phyloP scores from a whole-genome alignment of 2,888 invertebrate genomes.

The Perizoma affinitatum region DNA sequence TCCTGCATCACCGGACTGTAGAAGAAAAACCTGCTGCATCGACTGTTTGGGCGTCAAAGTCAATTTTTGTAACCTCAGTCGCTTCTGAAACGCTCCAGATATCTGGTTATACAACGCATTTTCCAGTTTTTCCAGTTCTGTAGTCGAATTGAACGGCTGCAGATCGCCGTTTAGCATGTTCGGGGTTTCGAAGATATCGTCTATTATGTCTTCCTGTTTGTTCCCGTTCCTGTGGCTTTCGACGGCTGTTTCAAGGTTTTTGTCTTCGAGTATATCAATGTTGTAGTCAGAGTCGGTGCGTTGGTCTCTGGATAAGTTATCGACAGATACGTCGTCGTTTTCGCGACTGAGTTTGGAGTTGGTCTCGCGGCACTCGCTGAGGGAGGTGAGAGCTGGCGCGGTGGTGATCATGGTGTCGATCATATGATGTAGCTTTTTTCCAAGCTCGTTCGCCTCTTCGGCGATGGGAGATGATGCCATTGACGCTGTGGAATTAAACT shows the following conservation, averaged over 20 bases:
- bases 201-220: conserved; percentile 2
- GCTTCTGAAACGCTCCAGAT: conserved; percentile 61
- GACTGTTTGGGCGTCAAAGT: conserved; percentile 67
- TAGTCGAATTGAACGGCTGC: conserved; percentile 41
- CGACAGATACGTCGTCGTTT: conserved; percentile 6
- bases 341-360: conserved; percentile 34
- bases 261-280: conserved; percentile 57
- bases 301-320: conserved; percentile 3
- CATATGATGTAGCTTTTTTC: conserved; percentile 57
- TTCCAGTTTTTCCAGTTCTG: conserved; percentile 55
- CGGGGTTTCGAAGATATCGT: neutral
- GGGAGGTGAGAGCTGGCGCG: conserved; percentile 42
- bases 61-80: conserved; percentile 60
- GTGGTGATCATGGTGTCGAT: conserved; percentile 52
- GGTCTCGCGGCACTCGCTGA: conserved; percentile 50
- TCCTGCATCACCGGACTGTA: conserved; percentile 65
- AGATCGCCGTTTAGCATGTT: conserved; percentile 22
- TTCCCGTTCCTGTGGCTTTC: conserved; percentile 27
- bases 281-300: conserved; percentile 51
- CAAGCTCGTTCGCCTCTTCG: conserved; percentile 55
- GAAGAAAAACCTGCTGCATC: conserved; percentile 53
- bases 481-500: conserved; percentile 48
- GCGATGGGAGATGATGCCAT: conserved; percentile 46
- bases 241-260: conserved; percentile 56
- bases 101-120: conserved; percentile 55